A percentile compares a stretch with the other conserved stretches of the same genome.
These are phyloP conservation scores for Aphidoletes aphidimyza DNA, from an alignment of 2,888 invertebrate genomes.

Conservation along the genomic window DNA sequence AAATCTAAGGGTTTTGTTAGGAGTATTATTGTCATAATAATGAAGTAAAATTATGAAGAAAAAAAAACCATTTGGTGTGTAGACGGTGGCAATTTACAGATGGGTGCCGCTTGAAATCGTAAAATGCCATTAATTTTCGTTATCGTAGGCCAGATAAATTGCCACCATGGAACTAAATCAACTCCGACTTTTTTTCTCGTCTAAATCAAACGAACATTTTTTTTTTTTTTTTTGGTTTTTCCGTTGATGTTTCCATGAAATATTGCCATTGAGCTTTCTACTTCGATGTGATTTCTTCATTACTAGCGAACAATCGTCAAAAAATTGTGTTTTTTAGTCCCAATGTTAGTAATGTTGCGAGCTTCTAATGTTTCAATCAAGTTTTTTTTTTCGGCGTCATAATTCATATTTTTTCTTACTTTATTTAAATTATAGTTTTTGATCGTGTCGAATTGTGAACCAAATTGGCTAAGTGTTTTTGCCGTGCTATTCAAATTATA, in stretches of 20 bases:
- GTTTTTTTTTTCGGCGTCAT: not conserved
- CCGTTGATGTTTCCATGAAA: not conserved
- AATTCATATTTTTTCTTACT: slow-evolving; percentile 23
- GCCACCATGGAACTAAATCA: not conserved
- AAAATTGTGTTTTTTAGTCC: not conserved
- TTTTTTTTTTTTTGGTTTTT: too few species aligned
- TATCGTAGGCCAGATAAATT: not conserved
- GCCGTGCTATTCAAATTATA: not conserved
- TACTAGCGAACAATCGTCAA: not conserved
- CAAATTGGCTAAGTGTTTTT: not conserved
- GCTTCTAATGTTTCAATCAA: not conserved
- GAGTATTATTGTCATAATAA: not conserved
- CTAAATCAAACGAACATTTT: not conserved
- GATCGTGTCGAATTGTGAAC: not conserved
- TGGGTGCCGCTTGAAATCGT: not conserved
- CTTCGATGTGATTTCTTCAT: not conserved
- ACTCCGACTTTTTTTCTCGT: not conserved
- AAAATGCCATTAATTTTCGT: slow-evolving; percentile 10
- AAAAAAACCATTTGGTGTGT: too few species aligned
- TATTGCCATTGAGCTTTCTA: not conserved
- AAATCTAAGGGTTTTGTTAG: slow-evolving; percentile 10
- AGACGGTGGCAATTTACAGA: too few species aligned
- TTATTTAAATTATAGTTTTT: not conserved
- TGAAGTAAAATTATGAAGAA: not conserved
- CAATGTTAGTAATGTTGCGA: not conserved